Percentiles rank a stretch among this genome's conserved stretches.
Evolutionary conservation across 2,113 vertebrate genomes (phyloP).

Genomic region (Stegostoma tigrinum): DNA sequence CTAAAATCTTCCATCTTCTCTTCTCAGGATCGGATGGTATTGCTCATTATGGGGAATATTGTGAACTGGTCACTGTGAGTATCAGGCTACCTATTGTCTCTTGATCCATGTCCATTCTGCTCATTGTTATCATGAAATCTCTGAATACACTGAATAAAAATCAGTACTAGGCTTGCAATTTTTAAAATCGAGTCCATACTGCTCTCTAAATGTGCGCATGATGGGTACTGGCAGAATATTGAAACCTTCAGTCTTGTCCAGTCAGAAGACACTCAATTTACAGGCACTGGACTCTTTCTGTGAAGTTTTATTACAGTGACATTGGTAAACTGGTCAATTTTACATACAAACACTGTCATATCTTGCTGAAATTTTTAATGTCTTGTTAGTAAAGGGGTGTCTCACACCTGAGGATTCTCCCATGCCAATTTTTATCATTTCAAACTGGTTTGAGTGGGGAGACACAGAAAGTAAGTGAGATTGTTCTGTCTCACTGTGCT

Average conservation of each 20-base stretch:
- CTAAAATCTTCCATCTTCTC: neutral
- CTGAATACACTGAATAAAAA: neutral
- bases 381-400: neutral
- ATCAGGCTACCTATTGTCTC: neutral
- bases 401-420: neutral
- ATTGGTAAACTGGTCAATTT: neutral
- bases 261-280: neutral
- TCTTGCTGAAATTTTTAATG: neutral
- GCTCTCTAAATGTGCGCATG: neutral
- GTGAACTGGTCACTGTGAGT: conserved; percentile 98
- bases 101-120: no score
- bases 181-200: neutral
- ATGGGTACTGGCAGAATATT: neutral
- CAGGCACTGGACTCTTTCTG: neutral
- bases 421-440: neutral
- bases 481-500: neutral
- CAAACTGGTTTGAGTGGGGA: neutral
- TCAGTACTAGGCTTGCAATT: neutral
- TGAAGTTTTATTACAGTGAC: neutral
- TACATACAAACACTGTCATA: neutral
- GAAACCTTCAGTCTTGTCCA: neutral
- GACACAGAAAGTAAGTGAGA: neutral
- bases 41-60: conserved; percentile 92
- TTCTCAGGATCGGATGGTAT: conserved; percentile 87
- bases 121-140: neutral